A percentile compares a stretch with the other conserved stretches of the same genome.
Conservation (phyloP, 2,888 invertebrate species). For the Pheosia gnoma region DNA sequence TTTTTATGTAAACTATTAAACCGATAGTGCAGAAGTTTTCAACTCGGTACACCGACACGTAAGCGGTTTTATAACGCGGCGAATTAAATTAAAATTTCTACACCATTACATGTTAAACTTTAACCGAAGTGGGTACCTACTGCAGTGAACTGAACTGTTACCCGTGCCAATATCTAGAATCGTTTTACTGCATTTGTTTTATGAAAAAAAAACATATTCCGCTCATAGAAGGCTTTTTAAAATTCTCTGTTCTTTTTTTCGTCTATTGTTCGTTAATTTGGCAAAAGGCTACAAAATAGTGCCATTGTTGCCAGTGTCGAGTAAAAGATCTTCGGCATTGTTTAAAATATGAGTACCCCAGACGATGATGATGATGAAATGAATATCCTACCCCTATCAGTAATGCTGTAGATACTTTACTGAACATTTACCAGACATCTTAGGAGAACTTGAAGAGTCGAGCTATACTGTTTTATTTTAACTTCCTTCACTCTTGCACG, state of each 20-base stretch:
- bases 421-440: no score
- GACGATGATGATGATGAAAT: no score
- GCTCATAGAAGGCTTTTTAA: not conserved
- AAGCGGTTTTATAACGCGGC: constrained; percentile 18
- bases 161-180: constrained; percentile 17
- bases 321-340: no score
- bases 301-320: no score
- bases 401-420: no score
- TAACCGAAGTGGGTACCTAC: constrained; percentile 7
- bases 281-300: no score
- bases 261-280: no score
- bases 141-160: constrained; percentile 26
- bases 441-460: no score
- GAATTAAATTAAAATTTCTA: constrained; percentile 35
- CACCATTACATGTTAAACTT: constrained; percentile 21
- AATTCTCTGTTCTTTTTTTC: not conserved
- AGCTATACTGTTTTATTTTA: no score
- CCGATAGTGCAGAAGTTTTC: constrained; percentile 9
- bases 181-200: constrained; percentile 26
- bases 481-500: no score
- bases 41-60: constrained; percentile 3
- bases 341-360: no score
- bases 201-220: not conserved
- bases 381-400: no score
- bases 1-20: constrained; percentile 4